Percentiles rank a stretch among this genome's conserved stretches.
Evolutionary conservation across 2,797 vertebrate genomes (phyloP).

Genomic region (Characodon lateralis): DNA sequence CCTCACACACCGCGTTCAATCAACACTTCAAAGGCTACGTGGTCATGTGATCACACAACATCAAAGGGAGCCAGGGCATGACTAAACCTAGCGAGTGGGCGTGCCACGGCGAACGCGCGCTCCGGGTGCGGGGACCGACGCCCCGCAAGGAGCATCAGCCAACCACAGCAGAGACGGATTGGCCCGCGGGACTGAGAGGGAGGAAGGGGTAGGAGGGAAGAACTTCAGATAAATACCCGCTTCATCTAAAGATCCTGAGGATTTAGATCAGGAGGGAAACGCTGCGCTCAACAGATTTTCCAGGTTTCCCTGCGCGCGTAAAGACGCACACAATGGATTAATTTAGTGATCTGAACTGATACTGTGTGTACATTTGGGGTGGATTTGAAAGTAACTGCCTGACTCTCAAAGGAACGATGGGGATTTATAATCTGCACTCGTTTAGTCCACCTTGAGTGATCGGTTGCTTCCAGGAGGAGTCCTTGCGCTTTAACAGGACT

Average conservation of each 20-base stretch:
- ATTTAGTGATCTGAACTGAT: background rate
- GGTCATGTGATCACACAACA: slow-evolving; percentile 51
- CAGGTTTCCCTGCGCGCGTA: slow-evolving; percentile 22
- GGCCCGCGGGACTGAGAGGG: slow-evolving; percentile 69
- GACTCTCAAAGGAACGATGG: slow-evolving; percentile 41
- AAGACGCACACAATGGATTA: slow-evolving; percentile 2
- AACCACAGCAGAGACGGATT: slow-evolving; percentile 73
- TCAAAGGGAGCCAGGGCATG: slow-evolving; percentile 52
- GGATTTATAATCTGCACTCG: slow-evolving; percentile 12
- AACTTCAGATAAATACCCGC: slow-evolving; percentile 65
- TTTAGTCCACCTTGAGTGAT: slow-evolving; percentile 11
- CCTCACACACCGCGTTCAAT: slow-evolving; percentile 33
- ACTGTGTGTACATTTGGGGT: slow-evolving; percentile 9
- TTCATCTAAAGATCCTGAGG: slow-evolving; percentile 33
- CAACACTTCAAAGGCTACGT: slow-evolving; percentile 58
- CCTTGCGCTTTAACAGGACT: slow-evolving; percentile 26
- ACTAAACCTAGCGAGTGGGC: slow-evolving; percentile 42
- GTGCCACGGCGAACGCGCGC: slow-evolving; percentile 39
- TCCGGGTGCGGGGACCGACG: slow-evolving; percentile 64
- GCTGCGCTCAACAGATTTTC: background rate
- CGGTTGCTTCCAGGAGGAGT: slow-evolving; percentile 14
- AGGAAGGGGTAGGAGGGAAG: slow-evolving; percentile 22
- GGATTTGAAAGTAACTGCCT: slow-evolving; percentile 4
- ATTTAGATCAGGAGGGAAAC: slow-evolving; percentile 31
- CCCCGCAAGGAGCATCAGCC: slow-evolving; percentile 70